Conservation (phyloP, 2,797 vertebrate species). For the Rhinoraja longicauda region DNA sequence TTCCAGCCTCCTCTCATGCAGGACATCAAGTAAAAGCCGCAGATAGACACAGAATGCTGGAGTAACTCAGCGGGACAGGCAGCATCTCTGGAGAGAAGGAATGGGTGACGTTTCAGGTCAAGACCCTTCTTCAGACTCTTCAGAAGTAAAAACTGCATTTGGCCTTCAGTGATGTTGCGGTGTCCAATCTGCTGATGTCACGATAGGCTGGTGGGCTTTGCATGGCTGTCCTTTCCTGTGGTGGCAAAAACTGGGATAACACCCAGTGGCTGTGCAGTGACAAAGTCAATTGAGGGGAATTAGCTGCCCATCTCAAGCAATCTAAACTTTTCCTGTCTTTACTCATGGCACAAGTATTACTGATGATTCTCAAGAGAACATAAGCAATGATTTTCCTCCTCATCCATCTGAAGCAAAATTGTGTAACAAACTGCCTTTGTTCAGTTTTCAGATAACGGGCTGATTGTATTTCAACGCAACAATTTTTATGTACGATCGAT, state of each 20-base stretch:
- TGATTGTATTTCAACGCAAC: slow-evolving; percentile 40
- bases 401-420: neutral
- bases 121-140: too few relatives aligned
- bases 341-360: neutral
- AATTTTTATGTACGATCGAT: slow-evolving; percentile 36
- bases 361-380: neutral
- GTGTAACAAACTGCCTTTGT: neutral
- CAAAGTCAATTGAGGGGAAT: neutral
- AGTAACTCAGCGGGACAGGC: too few relatives aligned
- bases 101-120: too few relatives aligned
- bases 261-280: neutral
- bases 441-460: slow-evolving; percentile 45
- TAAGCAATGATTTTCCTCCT: neutral
- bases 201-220: neutral
- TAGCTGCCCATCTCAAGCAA: neutral
- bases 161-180: neutral
- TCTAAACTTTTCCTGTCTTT: neutral
- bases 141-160: neutral
- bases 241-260: neutral
- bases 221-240: neutral
- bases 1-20: neutral
- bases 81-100: too few relatives aligned
- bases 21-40: neutral
- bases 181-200: neutral
- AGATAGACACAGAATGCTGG: too few relatives aligned